phyloP scores from a whole-genome alignment of 2,113 vertebrate species.

The Seriola rivoliana region DNA sequence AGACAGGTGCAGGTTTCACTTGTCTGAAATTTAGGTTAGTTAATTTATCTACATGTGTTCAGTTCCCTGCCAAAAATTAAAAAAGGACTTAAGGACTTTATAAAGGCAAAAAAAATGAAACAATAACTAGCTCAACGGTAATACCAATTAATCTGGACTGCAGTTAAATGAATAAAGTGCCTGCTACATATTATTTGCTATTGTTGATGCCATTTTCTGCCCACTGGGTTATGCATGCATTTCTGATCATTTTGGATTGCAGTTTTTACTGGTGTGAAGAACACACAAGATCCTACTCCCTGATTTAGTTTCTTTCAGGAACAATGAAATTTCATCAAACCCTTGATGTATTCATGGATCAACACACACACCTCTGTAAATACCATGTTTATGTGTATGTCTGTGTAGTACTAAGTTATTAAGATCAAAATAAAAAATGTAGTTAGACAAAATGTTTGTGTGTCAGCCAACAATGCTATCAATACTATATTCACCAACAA shows the following conservation, averaged over 20 bases:
- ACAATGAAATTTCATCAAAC: neutral
- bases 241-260: conserved; percentile 34
- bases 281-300: neutral
- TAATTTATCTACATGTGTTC: neutral
- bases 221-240: conserved; percentile 58
- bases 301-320: neutral
- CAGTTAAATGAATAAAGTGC: conserved; percentile 8
- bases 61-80: neutral
- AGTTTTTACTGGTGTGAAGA: conserved; percentile 39
- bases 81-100: neutral
- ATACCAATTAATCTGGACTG: neutral
- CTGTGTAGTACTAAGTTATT: conserved; percentile 46
- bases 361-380: conserved; percentile 64
- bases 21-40: neutral
- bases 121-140: neutral
- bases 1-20: neutral
- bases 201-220: neutral
- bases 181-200: conserved; percentile 15
- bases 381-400: conserved; percentile 57
- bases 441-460: conserved; percentile 17
- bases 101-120: neutral
- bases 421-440: conserved; percentile 66
- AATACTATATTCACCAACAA: neutral
- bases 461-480: neutral
- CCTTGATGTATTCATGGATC: conserved; percentile 13